Evolutionary conservation across 2,113 vertebrate genomes (phyloP), one percentile per base, ranked within the genome.

Genomic region (Athene noctua): DNA sequence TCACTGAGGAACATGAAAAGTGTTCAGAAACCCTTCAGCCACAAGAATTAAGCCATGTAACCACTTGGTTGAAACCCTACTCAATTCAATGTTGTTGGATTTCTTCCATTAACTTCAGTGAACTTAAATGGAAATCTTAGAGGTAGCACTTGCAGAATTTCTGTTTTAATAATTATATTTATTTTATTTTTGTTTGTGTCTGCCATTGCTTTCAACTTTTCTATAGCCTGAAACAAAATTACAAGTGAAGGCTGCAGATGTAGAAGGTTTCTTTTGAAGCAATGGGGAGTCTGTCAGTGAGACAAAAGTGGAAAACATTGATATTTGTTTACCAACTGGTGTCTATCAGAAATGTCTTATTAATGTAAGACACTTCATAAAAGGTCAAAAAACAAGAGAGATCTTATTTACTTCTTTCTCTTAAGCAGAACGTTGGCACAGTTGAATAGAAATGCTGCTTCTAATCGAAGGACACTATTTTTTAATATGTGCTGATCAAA

Each of bases 231-330:
- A 86, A 77, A 93, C 25, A 42, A 59, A 90, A 86, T 44, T 32
- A 15, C 27, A 65, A 3, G 49, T 55, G 74, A 59, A 65, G 40
- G 67, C 67, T 67, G 15, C 32, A 91, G 19, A 25, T 77, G 21
- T 15, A 66, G 59, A 61, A 74, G 58, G 14, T 55, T 95, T 90
- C 58, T 90, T 88, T 55, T 80, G 72, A 84, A 72, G 63, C 25
- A 68, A 2, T 34, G 19, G 38, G 54, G 27, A 68, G 68, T 63
- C 85, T 92, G 58, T 12, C 54, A 36, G 42, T 72, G 36, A 89
- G 49, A 44, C 22, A 49, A 22, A 62, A 75, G 54, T 40, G 22
- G 44, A 49, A 86, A 72, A n/a, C 44, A 54, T 13, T 58, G 70
- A 25, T 80, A 58, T 46, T 89, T 94, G 38, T 59, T 80, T 93